These are phyloP conservation scores for Acanthurus lineatus DNA, from an alignment of 2,797 vertebrate genomes.

Conservation along the genomic window DNA sequence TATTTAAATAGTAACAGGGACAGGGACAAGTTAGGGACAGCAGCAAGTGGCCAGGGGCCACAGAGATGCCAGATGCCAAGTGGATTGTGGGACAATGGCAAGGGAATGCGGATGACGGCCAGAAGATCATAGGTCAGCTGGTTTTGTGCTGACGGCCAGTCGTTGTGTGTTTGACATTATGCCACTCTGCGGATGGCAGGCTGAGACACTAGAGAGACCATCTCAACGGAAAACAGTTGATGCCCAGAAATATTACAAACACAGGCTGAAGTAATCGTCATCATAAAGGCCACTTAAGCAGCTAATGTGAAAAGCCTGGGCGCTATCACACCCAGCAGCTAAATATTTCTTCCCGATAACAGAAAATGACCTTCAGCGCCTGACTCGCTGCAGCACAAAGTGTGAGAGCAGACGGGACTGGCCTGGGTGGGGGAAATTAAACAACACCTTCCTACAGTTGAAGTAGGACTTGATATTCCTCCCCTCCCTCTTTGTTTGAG, in stretches of 20 bases:
- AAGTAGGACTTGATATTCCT: slow-evolving; percentile 31
- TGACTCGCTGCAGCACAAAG: slow-evolving; percentile 48
- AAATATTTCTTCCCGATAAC: slow-evolving; percentile 65
- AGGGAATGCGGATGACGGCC: slow-evolving; percentile 52
- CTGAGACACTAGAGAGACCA: slow-evolving; percentile 3
- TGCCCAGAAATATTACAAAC: slow-evolving; percentile 4
- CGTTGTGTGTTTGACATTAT: slow-evolving; percentile 41
- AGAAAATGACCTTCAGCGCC: slow-evolving; percentile 50
- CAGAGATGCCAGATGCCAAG: slow-evolving; percentile 49
- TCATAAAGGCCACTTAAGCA: slow-evolving; percentile 35
- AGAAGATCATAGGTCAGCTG: slow-evolving; percentile 73
- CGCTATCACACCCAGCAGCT: slow-evolving; percentile 33
- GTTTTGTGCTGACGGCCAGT: slow-evolving; percentile 72
- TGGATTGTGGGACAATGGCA: slow-evolving; percentile 36
- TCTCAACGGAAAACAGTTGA: slow-evolving; percentile 24
- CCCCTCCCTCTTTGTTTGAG: slow-evolving; percentile 34
- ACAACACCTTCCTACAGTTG: slow-evolving; percentile 29
- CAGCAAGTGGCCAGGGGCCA: slow-evolving; percentile 28
- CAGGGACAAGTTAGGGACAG: slow-evolving; percentile 25
- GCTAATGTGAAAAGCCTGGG: slow-evolving; percentile 47
- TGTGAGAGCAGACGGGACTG: slow-evolving; percentile 50
- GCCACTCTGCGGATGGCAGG: slow-evolving; percentile 47
- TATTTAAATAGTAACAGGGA: background rate
- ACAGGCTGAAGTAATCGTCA: slow-evolving; percentile 5
- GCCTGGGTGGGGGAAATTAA: slow-evolving; percentile 29